Conservation (phyloP, 2,888 invertebrate genomes). For the Leptarthrus brevirostris region DNA sequence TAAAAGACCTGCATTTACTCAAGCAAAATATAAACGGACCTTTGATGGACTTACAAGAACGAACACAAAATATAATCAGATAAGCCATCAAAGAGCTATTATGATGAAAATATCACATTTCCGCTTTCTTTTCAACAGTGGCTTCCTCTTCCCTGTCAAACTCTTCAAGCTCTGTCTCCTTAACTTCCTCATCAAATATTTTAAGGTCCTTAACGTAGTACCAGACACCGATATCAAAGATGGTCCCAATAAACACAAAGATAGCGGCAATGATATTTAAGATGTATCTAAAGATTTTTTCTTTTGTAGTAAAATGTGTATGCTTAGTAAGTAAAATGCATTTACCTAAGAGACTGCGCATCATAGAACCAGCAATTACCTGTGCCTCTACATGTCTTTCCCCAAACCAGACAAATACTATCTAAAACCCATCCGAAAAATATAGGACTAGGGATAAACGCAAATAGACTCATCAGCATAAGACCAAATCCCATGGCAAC, state of each 20-base stretch:
- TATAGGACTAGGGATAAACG: conserved; percentile 82
- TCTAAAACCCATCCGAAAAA: conserved; percentile 78
- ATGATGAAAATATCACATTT: conserved; percentile 58
- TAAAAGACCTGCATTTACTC: not conserved
- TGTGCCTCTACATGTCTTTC: conserved; percentile 74
- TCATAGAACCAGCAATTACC: conserved; percentile 83
- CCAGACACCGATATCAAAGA: conserved; percentile 77
- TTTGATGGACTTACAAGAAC: conserved; percentile 15
- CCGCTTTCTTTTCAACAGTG: conserved; percentile 63
- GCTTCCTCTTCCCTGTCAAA: conserved; percentile 64
- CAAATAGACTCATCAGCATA: conserved; percentile 76
- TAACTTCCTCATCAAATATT: conserved; percentile 75
- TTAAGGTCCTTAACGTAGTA: conserved; percentile 76
- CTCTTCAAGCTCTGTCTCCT: conserved; percentile 63
- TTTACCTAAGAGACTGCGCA: conserved; percentile 70
- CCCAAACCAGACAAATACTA: conserved; percentile 77
- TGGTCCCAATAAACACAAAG: conserved; percentile 73
- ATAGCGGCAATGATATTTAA: conserved; percentile 75
- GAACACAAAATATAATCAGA: conserved; percentile 25
- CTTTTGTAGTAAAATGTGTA: not conserved
- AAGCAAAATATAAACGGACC: conserved; percentile 8
- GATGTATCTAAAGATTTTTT: conserved; percentile 68
- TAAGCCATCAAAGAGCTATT: not conserved
- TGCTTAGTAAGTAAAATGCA: not conserved
- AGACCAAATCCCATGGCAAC: conserved; percentile 78